These are phyloP conservation scores for Falco cherrug DNA, from an alignment of 2,797 vertebrate genomes.

Conservation along the genomic window DNA sequence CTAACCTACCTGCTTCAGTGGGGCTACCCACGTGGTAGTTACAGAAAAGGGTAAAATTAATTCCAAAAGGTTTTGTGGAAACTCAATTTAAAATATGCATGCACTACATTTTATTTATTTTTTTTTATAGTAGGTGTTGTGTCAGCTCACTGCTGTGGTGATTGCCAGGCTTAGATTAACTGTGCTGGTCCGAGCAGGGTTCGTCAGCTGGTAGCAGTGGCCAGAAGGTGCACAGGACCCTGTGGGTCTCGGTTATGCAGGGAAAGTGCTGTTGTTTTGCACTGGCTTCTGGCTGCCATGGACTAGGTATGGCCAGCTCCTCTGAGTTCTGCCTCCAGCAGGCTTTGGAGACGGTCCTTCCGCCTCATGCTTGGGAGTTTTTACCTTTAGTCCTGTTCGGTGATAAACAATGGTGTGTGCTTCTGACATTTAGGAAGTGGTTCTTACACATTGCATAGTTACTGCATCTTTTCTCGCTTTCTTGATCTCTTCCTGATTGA, in stretches of 20 bases:
- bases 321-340: rapidly evolving
- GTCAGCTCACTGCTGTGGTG: not conserved
- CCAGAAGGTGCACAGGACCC: not conserved
- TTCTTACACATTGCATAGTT: rapidly evolving
- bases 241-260: rapidly evolving
- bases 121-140: not conserved
- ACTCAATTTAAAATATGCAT: not conserved
- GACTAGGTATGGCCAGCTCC: rapidly evolving
- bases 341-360: not conserved
- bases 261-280: not conserved
- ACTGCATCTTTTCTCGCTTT: not conserved
- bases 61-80: not conserved
- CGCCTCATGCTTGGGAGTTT: not conserved
- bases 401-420: not conserved
- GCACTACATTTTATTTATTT: too few relatives aligned
- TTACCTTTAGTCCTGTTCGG: not conserved
- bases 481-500: not conserved
- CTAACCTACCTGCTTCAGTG: too few relatives aligned
- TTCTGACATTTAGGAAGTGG: not conserved
- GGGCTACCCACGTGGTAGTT: not conserved
- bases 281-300: not conserved
- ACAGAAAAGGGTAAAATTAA: not conserved
- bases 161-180: not conserved
- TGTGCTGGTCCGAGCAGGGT: not conserved
- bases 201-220: not conserved